phyloP scores from a whole-genome alignment of 2,113 vertebrate species.

The Fukomys damarensis region DNA sequence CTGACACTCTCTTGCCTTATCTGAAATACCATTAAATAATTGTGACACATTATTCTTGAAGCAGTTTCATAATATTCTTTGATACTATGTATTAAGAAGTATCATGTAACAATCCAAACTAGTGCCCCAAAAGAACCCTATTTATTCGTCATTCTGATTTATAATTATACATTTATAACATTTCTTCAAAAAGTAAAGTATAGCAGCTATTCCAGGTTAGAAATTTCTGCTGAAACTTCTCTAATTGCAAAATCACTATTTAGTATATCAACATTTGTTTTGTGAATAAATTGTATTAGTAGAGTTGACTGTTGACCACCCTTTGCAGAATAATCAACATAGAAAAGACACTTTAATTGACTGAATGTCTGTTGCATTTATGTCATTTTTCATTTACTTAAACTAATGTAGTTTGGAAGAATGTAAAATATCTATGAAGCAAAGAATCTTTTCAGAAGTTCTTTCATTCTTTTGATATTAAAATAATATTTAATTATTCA shows the following conservation, averaged over 20 bases:
- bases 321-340: not conserved
- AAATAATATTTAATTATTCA: conserved; percentile 1
- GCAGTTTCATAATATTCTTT: not conserved
- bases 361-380: not conserved
- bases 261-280: not conserved
- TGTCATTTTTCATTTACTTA: not conserved
- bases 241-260: not conserved
- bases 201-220: not conserved
- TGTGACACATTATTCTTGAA: not conserved
- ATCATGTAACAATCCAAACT: not conserved
- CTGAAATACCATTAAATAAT: not conserved
- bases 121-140: not conserved
- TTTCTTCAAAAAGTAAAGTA: not conserved
- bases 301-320: not conserved
- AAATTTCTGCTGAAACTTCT: not conserved
- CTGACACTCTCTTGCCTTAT: not conserved
- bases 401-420: not conserved
- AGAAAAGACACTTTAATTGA: not conserved
- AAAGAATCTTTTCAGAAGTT: not conserved
- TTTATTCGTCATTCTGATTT: not conserved
- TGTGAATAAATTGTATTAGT: not conserved
- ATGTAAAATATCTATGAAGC: not conserved
- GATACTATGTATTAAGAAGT: not conserved
- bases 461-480: not conserved
- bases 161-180: not conserved